These are phyloP conservation scores for Antedon mediterranea DNA, from an alignment of 53 echinoderm and acorn worm species.

Conservation along the genomic window DNA sequence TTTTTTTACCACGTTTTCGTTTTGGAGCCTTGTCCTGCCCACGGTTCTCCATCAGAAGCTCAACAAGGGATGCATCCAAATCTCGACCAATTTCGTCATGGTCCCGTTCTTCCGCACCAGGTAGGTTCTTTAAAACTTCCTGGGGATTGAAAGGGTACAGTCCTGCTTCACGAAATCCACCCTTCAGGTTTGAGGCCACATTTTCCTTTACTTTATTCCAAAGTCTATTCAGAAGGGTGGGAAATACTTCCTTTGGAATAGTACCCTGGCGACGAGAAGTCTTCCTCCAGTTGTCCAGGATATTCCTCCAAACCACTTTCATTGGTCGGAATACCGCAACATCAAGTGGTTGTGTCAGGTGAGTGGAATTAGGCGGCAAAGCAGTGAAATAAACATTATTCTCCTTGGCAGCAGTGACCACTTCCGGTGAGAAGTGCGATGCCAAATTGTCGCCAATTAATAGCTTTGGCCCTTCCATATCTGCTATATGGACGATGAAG, in stretches of 20 bases:
- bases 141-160: conserved; percentile 6
- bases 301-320: conserved; percentile 9
- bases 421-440: background rate
- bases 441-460: conserved; percentile 5
- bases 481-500: conserved; percentile 9
- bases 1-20: no score
- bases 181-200: conserved; percentile 5
- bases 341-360: background rate
- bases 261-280: conserved; percentile 9
- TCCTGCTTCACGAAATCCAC: conserved; percentile 3
- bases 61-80: conserved; percentile 1
- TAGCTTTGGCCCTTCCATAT: conserved; percentile 4
- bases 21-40: background rate
- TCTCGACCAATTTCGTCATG: conserved; percentile 4
- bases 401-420: background rate
- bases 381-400: conserved; percentile 27
- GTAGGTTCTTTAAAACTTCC: conserved; percentile 8
- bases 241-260: conserved; percentile 12
- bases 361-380: conserved; percentile 18
- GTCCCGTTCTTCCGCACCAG: background rate
- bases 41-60: background rate
- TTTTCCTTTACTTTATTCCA: background rate
- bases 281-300: conserved; percentile 3
- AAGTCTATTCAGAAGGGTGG: background rate
- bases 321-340: conserved; percentile 10